A percentile compares a stretch with the other conserved stretches of the same genome.
phyloP scores from a whole-genome alignment of 2,797 vertebrate species.

The Emys orbicularis region DNA sequence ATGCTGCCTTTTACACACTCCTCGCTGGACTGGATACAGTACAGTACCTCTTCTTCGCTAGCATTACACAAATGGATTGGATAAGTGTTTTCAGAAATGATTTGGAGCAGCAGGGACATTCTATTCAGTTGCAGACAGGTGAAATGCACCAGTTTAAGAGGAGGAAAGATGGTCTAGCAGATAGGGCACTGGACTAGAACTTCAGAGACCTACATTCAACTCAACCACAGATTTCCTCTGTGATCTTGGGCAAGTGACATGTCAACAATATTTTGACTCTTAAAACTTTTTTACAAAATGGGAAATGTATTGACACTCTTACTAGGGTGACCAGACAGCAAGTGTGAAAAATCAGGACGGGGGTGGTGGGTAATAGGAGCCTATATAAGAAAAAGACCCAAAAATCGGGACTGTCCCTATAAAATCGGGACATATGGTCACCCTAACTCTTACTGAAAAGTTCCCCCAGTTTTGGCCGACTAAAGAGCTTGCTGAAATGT shows the following conservation, averaged over 20 bases:
- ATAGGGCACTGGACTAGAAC: not conserved
- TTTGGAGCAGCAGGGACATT: rapidly evolving
- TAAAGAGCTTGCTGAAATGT: not conserved
- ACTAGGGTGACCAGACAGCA: too few species aligned
- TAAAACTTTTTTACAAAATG: not conserved
- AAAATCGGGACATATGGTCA: too few species aligned
- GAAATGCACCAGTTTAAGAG: rapidly evolving
- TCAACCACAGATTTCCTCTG: not conserved
- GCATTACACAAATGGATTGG: rapidly evolving
- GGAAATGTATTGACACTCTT: not conserved
- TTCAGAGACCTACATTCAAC: not conserved
- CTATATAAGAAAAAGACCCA: too few species aligned
- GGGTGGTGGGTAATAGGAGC: too few species aligned
- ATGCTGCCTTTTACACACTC: not conserved
- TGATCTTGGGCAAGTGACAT: not conserved
- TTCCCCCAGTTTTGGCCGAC: not conserved
- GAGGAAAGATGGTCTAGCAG: not conserved
- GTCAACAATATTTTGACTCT: not conserved
- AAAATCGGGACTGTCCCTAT: too few species aligned
- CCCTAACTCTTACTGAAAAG: not conserved
- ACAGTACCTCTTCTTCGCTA: not conserved
- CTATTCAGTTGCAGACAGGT: rapidly evolving
- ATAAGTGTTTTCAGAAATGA: not conserved
- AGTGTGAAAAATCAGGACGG: too few species aligned
- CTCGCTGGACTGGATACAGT: not conserved